Evolutionary conservation across 2,113 vertebrate genomes (phyloP).

Genomic region (Rutilus rutilus): DNA sequence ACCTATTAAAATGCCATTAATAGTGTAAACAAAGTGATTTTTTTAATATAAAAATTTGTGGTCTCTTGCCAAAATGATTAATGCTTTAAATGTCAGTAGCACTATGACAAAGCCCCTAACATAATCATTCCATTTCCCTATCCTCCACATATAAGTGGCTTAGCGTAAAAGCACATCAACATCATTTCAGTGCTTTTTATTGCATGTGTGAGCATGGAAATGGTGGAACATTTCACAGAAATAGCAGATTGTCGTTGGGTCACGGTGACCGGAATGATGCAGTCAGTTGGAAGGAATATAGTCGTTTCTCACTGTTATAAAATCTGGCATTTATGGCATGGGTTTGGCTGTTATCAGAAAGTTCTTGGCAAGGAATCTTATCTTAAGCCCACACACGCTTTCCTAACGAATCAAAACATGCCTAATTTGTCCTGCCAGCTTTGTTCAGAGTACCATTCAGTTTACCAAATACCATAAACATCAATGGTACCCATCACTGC

Average conservation of each 20-base stretch:
- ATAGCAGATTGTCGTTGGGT: slow-evolving; percentile 49
- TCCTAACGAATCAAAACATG: neutral
- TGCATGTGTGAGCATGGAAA: neutral
- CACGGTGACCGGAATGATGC: slow-evolving; percentile 58
- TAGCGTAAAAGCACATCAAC: neutral
- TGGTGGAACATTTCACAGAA: slow-evolving; percentile 50
- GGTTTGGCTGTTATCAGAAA: slow-evolving; percentile 56
- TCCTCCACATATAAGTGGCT: neutral
- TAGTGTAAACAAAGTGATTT: neutral
- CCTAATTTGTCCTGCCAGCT: neutral
- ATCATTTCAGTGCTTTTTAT: slow-evolving; percentile 6
- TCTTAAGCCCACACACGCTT: slow-evolving; percentile 44
- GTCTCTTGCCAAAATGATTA: neutral
- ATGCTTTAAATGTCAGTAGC: neutral
- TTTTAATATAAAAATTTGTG: neutral
- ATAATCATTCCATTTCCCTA: neutral
- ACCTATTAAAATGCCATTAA: neutral
- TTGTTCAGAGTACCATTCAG: neutral
- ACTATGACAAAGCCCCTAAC: neutral
- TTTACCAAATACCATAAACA: neutral
- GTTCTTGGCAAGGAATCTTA: slow-evolving; percentile 44
- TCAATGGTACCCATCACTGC: neutral
- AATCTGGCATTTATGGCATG: slow-evolving; percentile 48
- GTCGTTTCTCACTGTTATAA: slow-evolving; percentile 56
- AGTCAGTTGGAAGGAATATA: slow-evolving; percentile 63